Percentiles rank a stretch among this genome's conserved stretches.
These are phyloP conservation scores for Xanthorhoe spadicearia DNA, from an alignment of 2,888 invertebrate genomes.

Conservation along the genomic window DNA sequence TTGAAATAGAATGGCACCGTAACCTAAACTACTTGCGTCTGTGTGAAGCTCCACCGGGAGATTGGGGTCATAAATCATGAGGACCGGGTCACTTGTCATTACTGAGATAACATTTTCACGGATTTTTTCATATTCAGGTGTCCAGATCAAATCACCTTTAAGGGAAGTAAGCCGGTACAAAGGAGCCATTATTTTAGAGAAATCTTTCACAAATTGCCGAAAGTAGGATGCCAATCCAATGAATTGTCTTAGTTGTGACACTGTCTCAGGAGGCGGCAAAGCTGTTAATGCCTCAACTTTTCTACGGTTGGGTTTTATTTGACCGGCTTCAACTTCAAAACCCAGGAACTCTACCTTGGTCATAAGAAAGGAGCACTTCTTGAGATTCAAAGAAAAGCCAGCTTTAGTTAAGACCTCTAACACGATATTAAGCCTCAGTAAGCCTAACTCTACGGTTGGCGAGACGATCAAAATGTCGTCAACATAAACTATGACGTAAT, in stretches of 20 bases:
- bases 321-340: slow-evolving; percentile 35
- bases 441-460: slow-evolving; percentile 9
- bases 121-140: slow-evolving; percentile 36
- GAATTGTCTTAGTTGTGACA: slow-evolving; percentile 35
- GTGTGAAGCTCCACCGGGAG: slow-evolving; percentile 41
- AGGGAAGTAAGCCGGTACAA: slow-evolving; percentile 36
- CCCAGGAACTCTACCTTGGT: slow-evolving; percentile 35
- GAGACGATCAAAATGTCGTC: slow-evolving; percentile 39
- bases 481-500: no score
- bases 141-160: slow-evolving; percentile 37
- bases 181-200: slow-evolving; percentile 38
- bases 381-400: slow-evolving; percentile 43
- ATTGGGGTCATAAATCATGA: slow-evolving; percentile 39
- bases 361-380: slow-evolving; percentile 44
- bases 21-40: slow-evolving; percentile 43
- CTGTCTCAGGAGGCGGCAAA: slow-evolving; percentile 35
- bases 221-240: slow-evolving; percentile 44
- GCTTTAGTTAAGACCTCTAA: slow-evolving; percentile 15
- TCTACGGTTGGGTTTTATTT: slow-evolving; percentile 41
- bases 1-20: slow-evolving; percentile 43
- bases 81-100: slow-evolving; percentile 38
- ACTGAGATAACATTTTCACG: slow-evolving; percentile 33
- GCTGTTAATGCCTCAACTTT: slow-evolving; percentile 40
- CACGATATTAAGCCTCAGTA: slow-evolving; percentile 25
- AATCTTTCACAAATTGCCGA: slow-evolving; percentile 36